These are phyloP conservation scores for Nyctereutes procyonoides DNA, from an alignment of 2,113 vertebrate genomes.

Conservation along the genomic window DNA sequence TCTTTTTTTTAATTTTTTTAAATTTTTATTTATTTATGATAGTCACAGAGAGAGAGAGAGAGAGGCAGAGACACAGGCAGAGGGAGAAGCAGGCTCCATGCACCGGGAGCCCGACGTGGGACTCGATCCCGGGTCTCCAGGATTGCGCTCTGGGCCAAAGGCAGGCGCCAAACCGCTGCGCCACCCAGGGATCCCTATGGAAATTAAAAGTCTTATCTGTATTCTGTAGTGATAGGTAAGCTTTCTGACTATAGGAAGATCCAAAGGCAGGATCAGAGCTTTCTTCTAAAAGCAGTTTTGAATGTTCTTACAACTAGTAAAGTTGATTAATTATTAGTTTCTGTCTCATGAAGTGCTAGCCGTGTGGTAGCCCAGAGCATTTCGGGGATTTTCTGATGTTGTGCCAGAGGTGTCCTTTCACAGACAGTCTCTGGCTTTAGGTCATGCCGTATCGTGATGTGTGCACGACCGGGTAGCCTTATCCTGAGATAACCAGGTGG, in stretches of 20 bases:
- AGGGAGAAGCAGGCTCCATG: too few relatives aligned
- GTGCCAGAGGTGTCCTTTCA: not conserved
- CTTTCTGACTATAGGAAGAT: not conserved
- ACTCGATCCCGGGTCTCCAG: too few relatives aligned
- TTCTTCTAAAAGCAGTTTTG: slow-evolving; percentile 1
- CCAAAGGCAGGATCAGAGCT: not conserved
- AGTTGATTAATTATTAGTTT: not conserved
- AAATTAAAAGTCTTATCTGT: not conserved
- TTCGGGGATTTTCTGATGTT: not conserved
- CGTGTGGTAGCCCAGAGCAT: not conserved
- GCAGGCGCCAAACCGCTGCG: too few relatives aligned
- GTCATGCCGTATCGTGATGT: not conserved
- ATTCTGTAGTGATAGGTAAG: not conserved
- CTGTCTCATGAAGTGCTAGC: not conserved
- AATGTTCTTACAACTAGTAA: not conserved
- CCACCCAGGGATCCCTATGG: too few relatives aligned
- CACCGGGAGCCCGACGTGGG: too few relatives aligned
- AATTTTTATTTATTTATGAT: too few relatives aligned
- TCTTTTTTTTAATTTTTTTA: too few relatives aligned
- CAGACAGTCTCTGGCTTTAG: not conserved
- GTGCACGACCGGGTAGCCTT: not conserved
- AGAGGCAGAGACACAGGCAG: too few relatives aligned
- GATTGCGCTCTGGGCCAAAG: too few relatives aligned
- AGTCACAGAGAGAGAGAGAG: too few relatives aligned
- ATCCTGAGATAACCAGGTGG: not conserved